Conservation (phyloP, 2,888 invertebrate species). For the Apotomis capreana region DNA sequence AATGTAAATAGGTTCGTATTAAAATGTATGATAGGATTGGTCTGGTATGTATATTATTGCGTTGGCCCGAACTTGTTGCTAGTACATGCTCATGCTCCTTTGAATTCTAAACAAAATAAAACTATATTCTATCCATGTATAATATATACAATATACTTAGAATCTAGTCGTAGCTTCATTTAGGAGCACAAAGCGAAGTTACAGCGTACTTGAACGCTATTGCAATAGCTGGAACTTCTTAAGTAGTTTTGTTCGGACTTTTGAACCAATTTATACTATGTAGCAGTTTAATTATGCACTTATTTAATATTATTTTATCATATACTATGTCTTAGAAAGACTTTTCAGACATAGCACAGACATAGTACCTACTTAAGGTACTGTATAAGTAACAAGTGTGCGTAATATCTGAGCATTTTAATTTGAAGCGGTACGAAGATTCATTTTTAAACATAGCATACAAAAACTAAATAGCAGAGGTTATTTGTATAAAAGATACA, state of each 20-base stretch:
- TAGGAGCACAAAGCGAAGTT: slow-evolving; percentile 4
- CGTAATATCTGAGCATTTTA: too few species aligned
- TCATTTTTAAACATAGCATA: too few species aligned
- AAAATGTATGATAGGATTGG: slow-evolving; percentile 38
- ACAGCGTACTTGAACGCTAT: slow-evolving; percentile 2
- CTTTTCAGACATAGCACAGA: too few species aligned
- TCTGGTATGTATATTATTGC: slow-evolving; percentile 38
- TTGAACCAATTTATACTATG: not conserved
- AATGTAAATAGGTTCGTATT: slow-evolving; percentile 36
- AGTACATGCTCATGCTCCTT: slow-evolving; percentile 17
- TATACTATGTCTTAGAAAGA: too few species aligned
- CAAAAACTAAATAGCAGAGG: too few species aligned
- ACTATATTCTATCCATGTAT: not conserved
- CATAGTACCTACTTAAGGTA: too few species aligned
- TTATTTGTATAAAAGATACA: too few species aligned
- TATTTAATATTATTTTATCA: too few species aligned
- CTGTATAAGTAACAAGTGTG: too few species aligned
- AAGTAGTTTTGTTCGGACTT: slow-evolving; percentile 1
- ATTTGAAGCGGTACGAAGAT: too few species aligned
- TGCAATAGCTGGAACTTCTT: not conserved
- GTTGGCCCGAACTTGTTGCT: slow-evolving; percentile 30
- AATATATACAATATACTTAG: not conserved
- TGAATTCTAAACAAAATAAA: slow-evolving; percentile 27
- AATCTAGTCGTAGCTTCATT: not conserved
- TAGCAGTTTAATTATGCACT: too few species aligned